Percentiles rank a stretch among this genome's conserved stretches.
These are phyloP conservation scores for Petrocephalus sullivani DNA, from an alignment of 2,797 vertebrate genomes.

Conservation along the genomic window DNA sequence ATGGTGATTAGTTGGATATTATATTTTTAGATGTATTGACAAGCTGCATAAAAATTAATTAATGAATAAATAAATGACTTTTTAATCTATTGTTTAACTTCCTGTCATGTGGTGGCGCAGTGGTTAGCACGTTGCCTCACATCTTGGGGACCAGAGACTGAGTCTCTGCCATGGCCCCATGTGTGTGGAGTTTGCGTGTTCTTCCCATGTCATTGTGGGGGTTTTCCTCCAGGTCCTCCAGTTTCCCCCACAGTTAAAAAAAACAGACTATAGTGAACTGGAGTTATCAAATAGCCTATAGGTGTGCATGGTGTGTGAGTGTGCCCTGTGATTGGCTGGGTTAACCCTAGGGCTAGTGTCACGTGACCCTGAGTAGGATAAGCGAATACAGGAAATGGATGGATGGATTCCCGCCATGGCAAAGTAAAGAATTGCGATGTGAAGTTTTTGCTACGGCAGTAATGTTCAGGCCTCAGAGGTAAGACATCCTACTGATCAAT, in stretches of 20 bases:
- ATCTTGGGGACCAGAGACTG: not conserved
- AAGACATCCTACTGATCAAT: not conserved
- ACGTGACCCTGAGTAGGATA: not conserved
- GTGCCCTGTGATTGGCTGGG: not conserved
- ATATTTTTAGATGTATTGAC: not conserved
- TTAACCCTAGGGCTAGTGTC: not conserved
- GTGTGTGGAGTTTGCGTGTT: not conserved
- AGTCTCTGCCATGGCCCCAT: not conserved
- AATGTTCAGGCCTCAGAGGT: not conserved
- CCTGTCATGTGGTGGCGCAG: not conserved
- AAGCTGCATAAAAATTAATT: not conserved
- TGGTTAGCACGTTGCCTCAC: not conserved
- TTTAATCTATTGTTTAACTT: not conserved
- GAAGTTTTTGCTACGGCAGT: not conserved
- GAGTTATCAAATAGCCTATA: not conserved
- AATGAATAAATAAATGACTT: not conserved
- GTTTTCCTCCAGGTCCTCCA: not conserved
- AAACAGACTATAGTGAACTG: not conserved
- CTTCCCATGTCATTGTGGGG: not conserved
- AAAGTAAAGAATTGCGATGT: not conserved
- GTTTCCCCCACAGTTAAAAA: not conserved
- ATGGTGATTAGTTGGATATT: not conserved
- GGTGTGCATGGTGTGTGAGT: not conserved
- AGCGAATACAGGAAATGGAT: not conserved
- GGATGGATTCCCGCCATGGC: not conserved